Evolutionary conservation across 2,113 vertebrate genomes (phyloP).

Genomic region (Stomatorhinus ivindoensis): DNA sequence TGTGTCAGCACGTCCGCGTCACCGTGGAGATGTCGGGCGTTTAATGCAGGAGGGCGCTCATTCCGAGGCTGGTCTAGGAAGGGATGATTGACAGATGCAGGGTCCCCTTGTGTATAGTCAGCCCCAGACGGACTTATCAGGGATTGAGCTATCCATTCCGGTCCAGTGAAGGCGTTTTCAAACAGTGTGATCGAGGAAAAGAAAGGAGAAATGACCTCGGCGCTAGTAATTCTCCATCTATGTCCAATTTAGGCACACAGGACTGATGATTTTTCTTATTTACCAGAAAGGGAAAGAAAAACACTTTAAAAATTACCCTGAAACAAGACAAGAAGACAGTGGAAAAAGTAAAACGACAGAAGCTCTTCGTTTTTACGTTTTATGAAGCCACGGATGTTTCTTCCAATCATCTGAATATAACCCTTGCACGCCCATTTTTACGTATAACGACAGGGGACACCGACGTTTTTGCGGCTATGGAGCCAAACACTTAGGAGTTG

Average conservation of each 20-base stretch:
- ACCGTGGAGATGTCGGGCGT: not conserved
- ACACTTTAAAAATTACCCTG: not conserved
- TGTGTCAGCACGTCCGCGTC: not conserved
- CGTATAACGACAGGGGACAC: not conserved
- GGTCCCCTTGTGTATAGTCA: not conserved
- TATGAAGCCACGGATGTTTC: not conserved
- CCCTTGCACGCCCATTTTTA: not conserved
- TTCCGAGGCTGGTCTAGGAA: not conserved
- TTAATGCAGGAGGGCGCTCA: not conserved
- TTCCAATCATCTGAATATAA: not conserved
- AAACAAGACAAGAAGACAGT: not conserved
- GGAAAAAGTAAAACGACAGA: not conserved
- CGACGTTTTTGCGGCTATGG: not conserved
- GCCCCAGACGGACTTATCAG: not conserved
- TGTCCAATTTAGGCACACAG: not conserved
- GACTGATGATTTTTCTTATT: not conserved
- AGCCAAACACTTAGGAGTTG: not conserved
- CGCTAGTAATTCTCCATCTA: not conserved
- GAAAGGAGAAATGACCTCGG: not conserved
- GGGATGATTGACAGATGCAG: not conserved
- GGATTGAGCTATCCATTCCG: constrained; percentile 1
- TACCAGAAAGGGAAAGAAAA: not conserved
- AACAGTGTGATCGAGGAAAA: not conserved
- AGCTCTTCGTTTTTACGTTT: not conserved
- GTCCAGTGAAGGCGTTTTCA: not conserved